Evolutionary conservation across 2,113 vertebrate genomes (phyloP).

Genomic region (Tachycineta bicolor): DNA sequence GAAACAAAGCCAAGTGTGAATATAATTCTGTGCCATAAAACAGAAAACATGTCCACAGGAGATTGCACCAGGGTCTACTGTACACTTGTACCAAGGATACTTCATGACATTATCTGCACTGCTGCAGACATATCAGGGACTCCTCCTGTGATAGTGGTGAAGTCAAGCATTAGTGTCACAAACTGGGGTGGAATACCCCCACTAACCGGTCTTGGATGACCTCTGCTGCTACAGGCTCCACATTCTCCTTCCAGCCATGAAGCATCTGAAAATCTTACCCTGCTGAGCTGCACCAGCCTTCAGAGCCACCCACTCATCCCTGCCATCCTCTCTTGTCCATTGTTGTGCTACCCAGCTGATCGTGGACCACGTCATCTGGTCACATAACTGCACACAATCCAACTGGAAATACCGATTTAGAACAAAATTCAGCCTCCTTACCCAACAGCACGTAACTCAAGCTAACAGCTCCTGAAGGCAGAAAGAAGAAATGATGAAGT

Average conservation of each 20-base stretch:
- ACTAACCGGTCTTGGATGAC: neutral
- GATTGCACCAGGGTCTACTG: neutral
- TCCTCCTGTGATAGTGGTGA: accelerated
- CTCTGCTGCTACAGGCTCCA: neutral
- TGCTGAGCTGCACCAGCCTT: neutral
- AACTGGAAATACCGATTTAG: neutral
- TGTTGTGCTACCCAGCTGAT: neutral
- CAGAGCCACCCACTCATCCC: neutral
- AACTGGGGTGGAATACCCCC: neutral
- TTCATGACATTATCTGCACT: neutral
- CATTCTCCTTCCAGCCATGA: neutral
- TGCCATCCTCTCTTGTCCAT: neutral
- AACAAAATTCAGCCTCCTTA: neutral
- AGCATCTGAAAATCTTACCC: neutral
- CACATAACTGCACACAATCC: neutral
- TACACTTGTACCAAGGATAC: neutral
- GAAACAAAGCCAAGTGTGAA: neutral
- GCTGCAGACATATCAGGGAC: neutral
- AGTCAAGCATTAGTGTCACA: neutral
- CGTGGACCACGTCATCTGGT: neutral
- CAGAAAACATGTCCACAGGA: neutral
- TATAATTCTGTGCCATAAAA: neutral
- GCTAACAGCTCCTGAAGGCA: neutral
- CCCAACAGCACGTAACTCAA: neutral
- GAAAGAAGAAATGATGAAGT: neutral